phyloP scores from a whole-genome alignment of 2,888 invertebrate species.

The Thera britannica region DNA sequence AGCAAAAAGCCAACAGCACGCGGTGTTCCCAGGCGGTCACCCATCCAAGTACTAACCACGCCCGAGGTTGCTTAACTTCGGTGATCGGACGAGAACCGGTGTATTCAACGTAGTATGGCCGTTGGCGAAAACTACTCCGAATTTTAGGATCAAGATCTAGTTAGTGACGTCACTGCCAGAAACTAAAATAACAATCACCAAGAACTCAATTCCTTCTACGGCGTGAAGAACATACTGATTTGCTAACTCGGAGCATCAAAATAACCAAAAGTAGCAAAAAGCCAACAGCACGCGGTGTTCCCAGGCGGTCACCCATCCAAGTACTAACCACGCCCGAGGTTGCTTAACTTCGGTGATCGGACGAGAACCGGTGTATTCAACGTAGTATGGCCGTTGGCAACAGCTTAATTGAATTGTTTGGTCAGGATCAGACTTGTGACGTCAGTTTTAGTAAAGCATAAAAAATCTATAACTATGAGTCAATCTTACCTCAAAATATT shows the following conservation, averaged over 20 bases:
- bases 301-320: slow-evolving; percentile 81
- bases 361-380: slow-evolving; percentile 74
- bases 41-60: slow-evolving; percentile 81
- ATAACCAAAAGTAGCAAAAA: slow-evolving; percentile 38
- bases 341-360: slow-evolving; percentile 83
- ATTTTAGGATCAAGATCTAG: slow-evolving; percentile 29
- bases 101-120: slow-evolving; percentile 63
- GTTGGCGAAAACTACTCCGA: slow-evolving; percentile 43
- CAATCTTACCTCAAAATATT: slow-evolving; percentile 70
- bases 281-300: slow-evolving; percentile 62
- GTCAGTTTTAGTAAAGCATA: too few species aligned
- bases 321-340: slow-evolving; percentile 81
- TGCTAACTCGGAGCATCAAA: too few species aligned
- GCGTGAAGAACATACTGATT: too few species aligned
- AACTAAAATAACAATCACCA: too few species aligned
- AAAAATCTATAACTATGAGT: neutral
- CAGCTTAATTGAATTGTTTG: neutral
- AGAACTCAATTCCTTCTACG: too few species aligned
- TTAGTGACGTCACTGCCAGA: too few species aligned
- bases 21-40: slow-evolving; percentile 74
- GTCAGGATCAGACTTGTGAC: too few species aligned
- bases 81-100: slow-evolving; percentile 77
- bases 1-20: slow-evolving; percentile 46
- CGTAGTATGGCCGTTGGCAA: slow-evolving; percentile 65
- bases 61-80: slow-evolving; percentile 80